Base-by-base conservation (phyloP, 2,888 invertebrate species). In the Spilosoma lubricipeda region DNA sequence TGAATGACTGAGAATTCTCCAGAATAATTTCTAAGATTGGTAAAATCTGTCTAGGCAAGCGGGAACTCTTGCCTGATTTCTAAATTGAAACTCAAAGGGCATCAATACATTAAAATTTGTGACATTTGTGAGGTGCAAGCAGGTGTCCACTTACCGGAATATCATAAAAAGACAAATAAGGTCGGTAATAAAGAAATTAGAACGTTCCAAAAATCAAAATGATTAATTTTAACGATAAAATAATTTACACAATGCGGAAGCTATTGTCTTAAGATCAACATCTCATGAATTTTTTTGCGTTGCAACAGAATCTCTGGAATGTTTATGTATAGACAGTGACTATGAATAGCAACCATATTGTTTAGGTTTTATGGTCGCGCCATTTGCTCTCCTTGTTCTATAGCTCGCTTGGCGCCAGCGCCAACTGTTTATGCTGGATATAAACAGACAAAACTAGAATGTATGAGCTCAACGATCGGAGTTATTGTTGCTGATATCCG, bases 291-390 rank as follows among this genome's bases (percentile, higher is more conserved):
- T 76, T 74, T 73, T 81, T 84, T 78, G 76, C 74, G 75, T 73
- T 68, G 72, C 45, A 67, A 65, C 68, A 80, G 78, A 75, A 86
- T 84, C 77, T 75, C 20, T 69, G 79, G 84, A 84, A 85, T 84
- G 82, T 67, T 75, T 74, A 70, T 70, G 63, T 63, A 78, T 73
- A 73, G 56, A 69, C 69, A 73, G 45, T 70, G 23, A 70, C 79
- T 83, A 81, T 77, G 78, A 81, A 84, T 80, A 82, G 89, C 77
- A 48, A 73, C 81, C 77, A 81, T 88, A 84, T 87, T 88, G 86
- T 81, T 78, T 84, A 75, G 72, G 79, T 76, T 86, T 83, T 75
- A 84, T 80, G 82, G 72, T 73, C 72, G 74, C 77, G 72, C 70
- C 70, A 72, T 76, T 66, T 67, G 73, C 56, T 59, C 70, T 76